phyloP scores from a whole-genome alignment of 2,797 vertebrate genomes.

The Micrastur ruficollis region DNA sequence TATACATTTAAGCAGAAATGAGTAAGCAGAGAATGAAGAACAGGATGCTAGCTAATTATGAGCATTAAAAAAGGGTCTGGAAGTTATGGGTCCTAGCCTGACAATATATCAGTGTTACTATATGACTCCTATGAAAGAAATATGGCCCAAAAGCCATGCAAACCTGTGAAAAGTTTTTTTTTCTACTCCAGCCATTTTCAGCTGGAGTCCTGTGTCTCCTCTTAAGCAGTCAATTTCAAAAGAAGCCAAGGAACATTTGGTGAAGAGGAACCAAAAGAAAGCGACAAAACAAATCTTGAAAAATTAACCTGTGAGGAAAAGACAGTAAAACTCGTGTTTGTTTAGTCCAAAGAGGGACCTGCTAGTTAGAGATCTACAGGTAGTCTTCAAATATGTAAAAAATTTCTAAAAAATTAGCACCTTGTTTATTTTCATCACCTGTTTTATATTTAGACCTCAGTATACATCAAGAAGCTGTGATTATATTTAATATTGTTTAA shows the following conservation, averaged over 20 bases:
- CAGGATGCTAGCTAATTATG: neutral
- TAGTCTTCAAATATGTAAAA: neutral
- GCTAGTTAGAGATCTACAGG: neutral
- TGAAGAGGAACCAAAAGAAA: neutral
- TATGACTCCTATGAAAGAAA: neutral
- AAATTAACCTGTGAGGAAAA: neutral
- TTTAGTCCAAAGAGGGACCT: neutral
- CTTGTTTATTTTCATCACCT: neutral
- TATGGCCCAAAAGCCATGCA: neutral
- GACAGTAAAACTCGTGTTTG: neutral
- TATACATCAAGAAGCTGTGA: neutral
- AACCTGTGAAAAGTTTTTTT: neutral
- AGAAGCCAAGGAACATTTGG: neutral
- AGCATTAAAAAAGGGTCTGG: neutral
- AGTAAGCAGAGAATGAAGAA: neutral
- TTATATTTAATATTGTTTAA: neutral
- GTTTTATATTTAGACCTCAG: neutral
- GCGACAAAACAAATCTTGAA: neutral
- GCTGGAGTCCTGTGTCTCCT: neutral
- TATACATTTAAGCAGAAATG: neutral
- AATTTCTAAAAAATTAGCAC: neutral
- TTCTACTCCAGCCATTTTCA: neutral
- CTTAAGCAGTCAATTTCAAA: neutral
- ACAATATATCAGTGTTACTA: neutral
- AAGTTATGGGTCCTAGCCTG: neutral